Conservation (phyloP, 2,113 vertebrate species). For the Aphyosemion australe region DNA sequence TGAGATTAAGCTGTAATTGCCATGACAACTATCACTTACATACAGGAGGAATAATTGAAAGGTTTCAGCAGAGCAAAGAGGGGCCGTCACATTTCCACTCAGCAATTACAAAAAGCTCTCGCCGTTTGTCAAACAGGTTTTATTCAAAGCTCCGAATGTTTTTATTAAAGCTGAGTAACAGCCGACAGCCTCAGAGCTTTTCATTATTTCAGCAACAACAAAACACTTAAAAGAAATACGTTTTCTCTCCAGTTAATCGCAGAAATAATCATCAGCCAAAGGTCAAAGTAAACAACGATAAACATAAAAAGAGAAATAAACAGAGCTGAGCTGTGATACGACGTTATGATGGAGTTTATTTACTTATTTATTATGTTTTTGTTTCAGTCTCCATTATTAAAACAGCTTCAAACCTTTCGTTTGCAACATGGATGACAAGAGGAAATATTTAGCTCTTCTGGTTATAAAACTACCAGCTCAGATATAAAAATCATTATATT, state of each 20-base stretch:
- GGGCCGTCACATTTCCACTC: conserved; percentile 49
- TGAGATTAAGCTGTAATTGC: conserved; percentile 59
- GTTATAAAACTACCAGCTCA: too few species aligned
- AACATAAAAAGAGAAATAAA: too few species aligned
- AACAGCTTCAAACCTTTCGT: too few species aligned
- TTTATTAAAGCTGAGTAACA: conserved; percentile 25
- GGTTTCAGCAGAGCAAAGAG: conserved; percentile 30
- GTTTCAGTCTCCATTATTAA: too few species aligned
- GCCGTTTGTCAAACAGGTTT: conserved; percentile 1
- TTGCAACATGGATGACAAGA: too few species aligned
- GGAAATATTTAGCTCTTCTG: too few species aligned
- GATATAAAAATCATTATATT: too few species aligned
- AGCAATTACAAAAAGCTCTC: conserved; percentile 38
- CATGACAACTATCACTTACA: conserved; percentile 64
- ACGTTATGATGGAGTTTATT: too few species aligned
- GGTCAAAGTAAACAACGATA: conserved; percentile 10
- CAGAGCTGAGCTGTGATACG: too few species aligned
- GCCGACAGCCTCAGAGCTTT: conserved; percentile 25
- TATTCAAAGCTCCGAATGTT: conserved; percentile 1
- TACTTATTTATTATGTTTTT: too few species aligned
- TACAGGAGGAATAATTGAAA: conserved; percentile 54
- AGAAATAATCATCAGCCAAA: conserved; percentile 18
- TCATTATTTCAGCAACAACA: conserved; percentile 17
- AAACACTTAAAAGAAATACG: conserved; percentile 16
- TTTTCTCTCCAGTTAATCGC: conserved; percentile 14